Base-by-base conservation (phyloP, 2,797 vertebrate species). In the Bovichtus diacanthus region DNA sequence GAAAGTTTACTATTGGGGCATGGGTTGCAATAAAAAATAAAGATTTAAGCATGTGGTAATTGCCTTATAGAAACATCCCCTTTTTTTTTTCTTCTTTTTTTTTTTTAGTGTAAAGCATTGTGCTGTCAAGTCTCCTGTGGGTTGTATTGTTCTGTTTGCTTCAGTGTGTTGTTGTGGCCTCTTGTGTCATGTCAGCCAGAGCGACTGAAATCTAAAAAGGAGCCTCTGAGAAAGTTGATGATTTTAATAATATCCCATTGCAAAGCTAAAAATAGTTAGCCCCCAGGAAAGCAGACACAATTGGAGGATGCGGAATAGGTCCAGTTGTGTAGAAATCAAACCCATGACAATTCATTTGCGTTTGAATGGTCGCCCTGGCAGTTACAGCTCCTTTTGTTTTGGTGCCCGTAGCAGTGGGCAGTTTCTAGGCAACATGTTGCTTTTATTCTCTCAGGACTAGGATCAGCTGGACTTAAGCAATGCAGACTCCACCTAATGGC, bases 281-380 rank as follows among this genome's bases (percentile, higher is more conserved):
- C 46, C 55, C 21, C 53, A 81, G 81, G 81, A 84, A 76, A 77
- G 38, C 65, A 34, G 67, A 82, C 80, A 93, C 93, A 95, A 94
- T 94, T 59, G 78, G 68, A 90, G 90, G 92, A 93, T 89, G 80
- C 91, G 86, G 76, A 89, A 84, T 87, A 81, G 81, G 83, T 82
- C 84, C 66, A 75, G 67, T 80, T 72, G 76, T 31, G 88, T 74
- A 79, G 79, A 85, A 92, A 87, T 87, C 66, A 78, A 88, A 87
- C 64, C 60, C 77, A 3, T 66, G 36, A 77, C 86, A 88, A 86
- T 87, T 65, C 4, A 62, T 75, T 78, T 88, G 76, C 6, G 50
- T 89, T 84, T 91, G 72, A 93, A 85, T 74, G 69, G 82, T 69
- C 65, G 78, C 72, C 74, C 91, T 93, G 89, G 89, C 85, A 81